phyloP scores from a whole-genome alignment of 2,113 vertebrate species.

The Rhabdomys dilectus region DNA sequence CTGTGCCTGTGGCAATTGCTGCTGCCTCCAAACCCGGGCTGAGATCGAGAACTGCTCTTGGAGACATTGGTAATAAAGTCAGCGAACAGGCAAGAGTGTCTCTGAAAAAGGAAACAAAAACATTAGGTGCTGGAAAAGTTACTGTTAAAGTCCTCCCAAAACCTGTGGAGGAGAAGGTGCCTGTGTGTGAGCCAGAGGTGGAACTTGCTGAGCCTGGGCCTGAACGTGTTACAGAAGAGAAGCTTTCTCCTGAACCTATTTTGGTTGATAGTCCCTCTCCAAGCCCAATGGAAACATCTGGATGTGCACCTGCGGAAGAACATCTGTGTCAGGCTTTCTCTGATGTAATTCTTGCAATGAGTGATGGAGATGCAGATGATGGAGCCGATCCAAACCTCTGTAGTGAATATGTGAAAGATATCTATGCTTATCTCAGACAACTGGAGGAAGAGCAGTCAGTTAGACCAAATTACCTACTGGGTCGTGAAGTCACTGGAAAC shows the following conservation, averaged over 20 bases:
- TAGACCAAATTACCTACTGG: slow-evolving; percentile 87
- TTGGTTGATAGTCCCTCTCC: slow-evolving; percentile 80
- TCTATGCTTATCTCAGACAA: slow-evolving; percentile 91
- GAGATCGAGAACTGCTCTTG: slow-evolving; percentile 86
- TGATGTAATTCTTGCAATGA: slow-evolving; percentile 87
- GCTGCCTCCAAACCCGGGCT: slow-evolving; percentile 66
- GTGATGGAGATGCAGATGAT: slow-evolving; percentile 89
- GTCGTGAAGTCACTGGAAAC: slow-evolving; percentile 89
- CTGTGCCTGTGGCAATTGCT: slow-evolving; percentile 39
- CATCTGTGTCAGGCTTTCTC: slow-evolving; percentile 91
- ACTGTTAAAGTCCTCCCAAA: slow-evolving; percentile 68
- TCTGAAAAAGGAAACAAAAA: slow-evolving; percentile 84
- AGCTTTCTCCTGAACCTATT: slow-evolving; percentile 79
- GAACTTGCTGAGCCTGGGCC: slow-evolving; percentile 19
- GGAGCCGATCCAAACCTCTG: slow-evolving; percentile 89
- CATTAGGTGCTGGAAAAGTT: slow-evolving; percentile 71
- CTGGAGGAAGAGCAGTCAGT: slow-evolving; percentile 90
- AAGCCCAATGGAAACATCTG: slow-evolving; percentile 87
- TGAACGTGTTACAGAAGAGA: slow-evolving; percentile 76
- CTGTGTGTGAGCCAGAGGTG: not conserved
- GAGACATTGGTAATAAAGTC: slow-evolving; percentile 88
- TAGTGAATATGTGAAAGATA: slow-evolving; percentile 92
- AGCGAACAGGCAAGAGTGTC: slow-evolving; percentile 30
- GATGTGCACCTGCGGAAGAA: slow-evolving; percentile 82
- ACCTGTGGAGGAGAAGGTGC: slow-evolving; percentile 66